phyloP scores from a whole-genome alignment of 2,888 invertebrate species.

The Hymenopus coronatus region DNA sequence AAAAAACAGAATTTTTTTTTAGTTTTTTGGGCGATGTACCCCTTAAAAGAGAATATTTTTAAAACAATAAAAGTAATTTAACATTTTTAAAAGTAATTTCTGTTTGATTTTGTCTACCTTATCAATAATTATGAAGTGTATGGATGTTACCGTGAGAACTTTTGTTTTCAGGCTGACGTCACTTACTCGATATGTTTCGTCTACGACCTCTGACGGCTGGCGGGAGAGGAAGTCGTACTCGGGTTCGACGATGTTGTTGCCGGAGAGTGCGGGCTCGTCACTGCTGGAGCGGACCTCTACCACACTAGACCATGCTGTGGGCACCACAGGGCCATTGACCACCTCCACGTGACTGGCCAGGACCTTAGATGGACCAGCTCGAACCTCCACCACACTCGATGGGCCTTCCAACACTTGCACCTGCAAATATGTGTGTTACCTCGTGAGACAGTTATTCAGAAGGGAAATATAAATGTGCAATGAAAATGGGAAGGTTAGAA shows the following conservation, averaged over 20 bases:
- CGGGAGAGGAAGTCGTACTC: slow-evolving; percentile 83
- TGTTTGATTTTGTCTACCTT: too few relatives aligned
- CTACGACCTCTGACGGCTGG: slow-evolving; percentile 79
- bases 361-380: slow-evolving; percentile 43
- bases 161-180: neutral
- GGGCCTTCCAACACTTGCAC: slow-evolving; percentile 16
- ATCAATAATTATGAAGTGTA: too few relatives aligned
- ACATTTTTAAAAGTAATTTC: too few relatives aligned
- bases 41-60: too few relatives aligned
- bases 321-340: slow-evolving; percentile 40
- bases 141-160: too few relatives aligned
- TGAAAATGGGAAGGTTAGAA: too few relatives aligned
- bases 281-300: slow-evolving; percentile 52
- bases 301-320: slow-evolving; percentile 51
- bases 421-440: too few relatives aligned
- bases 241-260: slow-evolving; percentile 74
- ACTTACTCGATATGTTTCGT: slow-evolving; percentile 75
- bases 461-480: too few relatives aligned
- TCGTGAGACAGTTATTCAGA: too few relatives aligned
- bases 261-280: slow-evolving; percentile 58
- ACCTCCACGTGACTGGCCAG: slow-evolving; percentile 45
- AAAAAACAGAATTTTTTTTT: too few relatives aligned
- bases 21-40: too few relatives aligned
- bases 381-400: slow-evolving; percentile 38
- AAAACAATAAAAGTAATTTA: too few relatives aligned